Evolutionary conservation across 2,888 invertebrate species (phyloP).

Genomic region (Syrista parreyssii): DNA sequence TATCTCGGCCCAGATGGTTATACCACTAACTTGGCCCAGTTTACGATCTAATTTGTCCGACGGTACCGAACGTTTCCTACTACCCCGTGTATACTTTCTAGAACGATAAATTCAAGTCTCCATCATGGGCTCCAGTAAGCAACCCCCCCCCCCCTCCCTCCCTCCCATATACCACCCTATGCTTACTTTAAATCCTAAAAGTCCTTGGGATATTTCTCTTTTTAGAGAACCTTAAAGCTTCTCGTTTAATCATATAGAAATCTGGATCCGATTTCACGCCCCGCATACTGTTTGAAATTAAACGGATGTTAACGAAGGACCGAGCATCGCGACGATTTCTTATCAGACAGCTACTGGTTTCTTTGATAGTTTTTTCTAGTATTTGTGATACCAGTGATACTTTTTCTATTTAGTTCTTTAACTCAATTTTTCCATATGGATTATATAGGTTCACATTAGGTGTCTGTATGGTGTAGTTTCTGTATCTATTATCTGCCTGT

Average conservation of each 20-base stretch:
- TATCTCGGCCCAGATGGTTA: neutral
- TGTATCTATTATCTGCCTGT: neutral
- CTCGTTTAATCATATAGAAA: neutral
- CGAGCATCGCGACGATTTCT: too few species aligned
- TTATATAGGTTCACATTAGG: neutral
- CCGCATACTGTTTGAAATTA: too few species aligned
- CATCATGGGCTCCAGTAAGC: neutral
- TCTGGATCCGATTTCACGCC: too few species aligned
- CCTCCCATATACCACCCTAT: constrained; percentile 3
- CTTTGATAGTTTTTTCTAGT: too few species aligned
- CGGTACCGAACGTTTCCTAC: neutral
- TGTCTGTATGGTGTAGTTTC: neutral
- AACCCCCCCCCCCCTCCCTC: too few species aligned
- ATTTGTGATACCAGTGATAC: too few species aligned
- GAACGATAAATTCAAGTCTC: neutral
- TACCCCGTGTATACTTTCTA: neutral
- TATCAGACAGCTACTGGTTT: too few species aligned
- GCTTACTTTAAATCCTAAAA: constrained; percentile 13
- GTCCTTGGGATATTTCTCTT: neutral
- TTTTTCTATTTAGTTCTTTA: too few species aligned
- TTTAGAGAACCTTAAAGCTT: neutral
- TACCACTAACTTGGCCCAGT: constrained; percentile 1
- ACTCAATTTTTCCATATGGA: neutral
- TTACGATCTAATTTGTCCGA: constrained; percentile 5
- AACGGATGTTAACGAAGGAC: too few species aligned